Evolutionary conservation across 1,140 invertebrate genomes (phyloP), one percentile per base, ranked within the genome.

Genomic region (Zaprionus nigranus): DNA sequence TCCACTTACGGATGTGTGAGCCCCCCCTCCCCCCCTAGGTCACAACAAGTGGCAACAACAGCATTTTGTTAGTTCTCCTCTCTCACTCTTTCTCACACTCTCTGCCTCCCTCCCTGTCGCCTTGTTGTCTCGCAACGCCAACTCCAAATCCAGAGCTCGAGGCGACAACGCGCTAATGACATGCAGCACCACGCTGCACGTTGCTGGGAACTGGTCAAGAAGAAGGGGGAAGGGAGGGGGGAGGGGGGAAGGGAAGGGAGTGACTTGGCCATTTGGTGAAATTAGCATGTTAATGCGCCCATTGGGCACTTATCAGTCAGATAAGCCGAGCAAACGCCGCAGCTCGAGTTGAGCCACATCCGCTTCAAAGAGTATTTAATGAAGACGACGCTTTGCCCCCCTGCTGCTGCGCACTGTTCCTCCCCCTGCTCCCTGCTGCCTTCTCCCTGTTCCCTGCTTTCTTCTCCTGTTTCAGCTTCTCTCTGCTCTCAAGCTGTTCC

Each of bases 161-260:
- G 84, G 84, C 84, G 84, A 87, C 84, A 88, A 79, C 73, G 65
- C 64, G 75, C 75, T 88, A 88, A 88, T 88, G 81, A 90, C 85
- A 84, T 81, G 83, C 84, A 84, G 69, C 81, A 84, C 77, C 81
- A 43, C 38, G 38, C 38, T 75, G 80, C 63, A 58, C 67, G 43
- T 64, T 49, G 65, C 71, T 82, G 59, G 28, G 56, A 64, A 43
- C 38, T 66, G 49, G 28, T 36, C 22, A 13, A 38, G 22, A 13
- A 12, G 46, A 1, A 5, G 40, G 7, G 12, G 7, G 11, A 24
- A 0, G 20, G 20, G 20, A 22, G 20, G 24, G 24, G 20, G 22
- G 5, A 26, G 2, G 0, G 24, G 28, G 0, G 20, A 17, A 1
- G 26, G 26, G 26, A 1, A 6, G 17, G 15, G 51, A 43, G 30